These are phyloP conservation scores for Blera fallax DNA, from an alignment of 2,888 invertebrate species.

Conservation along the genomic window DNA sequence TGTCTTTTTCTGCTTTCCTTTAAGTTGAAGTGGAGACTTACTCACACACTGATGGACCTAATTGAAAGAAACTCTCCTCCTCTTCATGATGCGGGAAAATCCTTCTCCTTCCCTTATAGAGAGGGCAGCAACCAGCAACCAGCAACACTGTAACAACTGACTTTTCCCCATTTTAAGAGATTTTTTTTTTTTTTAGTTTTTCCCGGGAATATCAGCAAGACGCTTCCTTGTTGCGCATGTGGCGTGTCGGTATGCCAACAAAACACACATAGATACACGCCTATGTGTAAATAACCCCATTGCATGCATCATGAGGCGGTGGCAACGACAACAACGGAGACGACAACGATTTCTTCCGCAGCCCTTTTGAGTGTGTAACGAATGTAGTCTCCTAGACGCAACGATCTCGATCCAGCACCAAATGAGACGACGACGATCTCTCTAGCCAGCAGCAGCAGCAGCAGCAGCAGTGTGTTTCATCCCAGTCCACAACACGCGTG, in stretches of 20 bases:
- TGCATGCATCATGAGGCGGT: constrained; percentile 53
- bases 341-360: constrained; percentile 64
- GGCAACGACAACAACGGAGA: not conserved
- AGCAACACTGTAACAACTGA: constrained; percentile 32
- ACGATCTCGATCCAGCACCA: constrained; percentile 41
- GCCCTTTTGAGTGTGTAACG: constrained; percentile 64
- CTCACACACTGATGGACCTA: not conserved
- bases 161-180: constrained; percentile 60
- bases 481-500: constrained; percentile 70
- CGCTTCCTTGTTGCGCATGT: constrained; percentile 67
- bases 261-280: constrained; percentile 31
- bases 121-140: constrained; percentile 4
- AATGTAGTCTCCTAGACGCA: constrained; percentile 52
- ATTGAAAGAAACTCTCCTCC: constrained; percentile 1
- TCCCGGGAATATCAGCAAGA: constrained; percentile 62
- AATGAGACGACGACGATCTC: constrained; percentile 21
- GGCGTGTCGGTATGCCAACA: constrained; percentile 60
- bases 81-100: constrained; percentile 21
- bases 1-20: constrained; percentile 21
- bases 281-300: constrained; percentile 71
- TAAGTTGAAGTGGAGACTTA: constrained; percentile 51
- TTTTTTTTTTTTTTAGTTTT: constrained; percentile 28
- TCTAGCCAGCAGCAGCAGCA: constrained; percentile 14
- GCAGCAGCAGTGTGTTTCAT: constrained; percentile 41
- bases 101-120: constrained; percentile 64